A percentile compares a stretch with the other conserved stretches of the same genome.
Conservation (phyloP, 2,113 vertebrate genomes). For the Cyphomyrus plagiostoma region DNA sequence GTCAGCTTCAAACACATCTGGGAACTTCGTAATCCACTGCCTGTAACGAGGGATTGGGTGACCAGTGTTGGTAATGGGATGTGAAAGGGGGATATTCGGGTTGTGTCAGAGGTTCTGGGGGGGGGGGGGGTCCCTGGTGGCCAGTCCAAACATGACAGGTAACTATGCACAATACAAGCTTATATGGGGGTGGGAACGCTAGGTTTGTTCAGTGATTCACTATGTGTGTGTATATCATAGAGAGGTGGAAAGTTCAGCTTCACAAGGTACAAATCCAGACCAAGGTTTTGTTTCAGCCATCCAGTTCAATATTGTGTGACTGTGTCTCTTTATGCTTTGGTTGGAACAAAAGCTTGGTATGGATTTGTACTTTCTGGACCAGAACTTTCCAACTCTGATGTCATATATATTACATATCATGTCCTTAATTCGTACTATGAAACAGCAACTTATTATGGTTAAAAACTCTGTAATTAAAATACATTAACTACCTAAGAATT, state of each 20-base stretch:
- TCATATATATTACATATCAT: neutral
- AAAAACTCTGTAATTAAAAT: neutral
- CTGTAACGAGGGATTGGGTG: constrained; percentile 42
- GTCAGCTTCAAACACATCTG: constrained; percentile 67
- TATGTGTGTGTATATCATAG: neutral
- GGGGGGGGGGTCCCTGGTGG: neutral
- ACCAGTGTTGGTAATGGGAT: neutral
- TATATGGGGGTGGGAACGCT: neutral
- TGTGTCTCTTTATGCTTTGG: neutral
- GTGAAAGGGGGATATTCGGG: neutral
- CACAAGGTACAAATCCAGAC: no score
- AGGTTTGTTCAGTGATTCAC: neutral
- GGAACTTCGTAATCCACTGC: constrained; percentile 75
- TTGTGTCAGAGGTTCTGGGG: neutral
- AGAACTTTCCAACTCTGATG: neutral
- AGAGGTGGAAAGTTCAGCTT: neutral
- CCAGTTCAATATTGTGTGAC: neutral
- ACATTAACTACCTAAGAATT: neutral
- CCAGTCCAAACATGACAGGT: neutral
- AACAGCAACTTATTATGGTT: neutral
- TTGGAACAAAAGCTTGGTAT: neutral
- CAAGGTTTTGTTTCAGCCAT: no score
- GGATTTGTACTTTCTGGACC: neutral
- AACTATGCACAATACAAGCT: no score
- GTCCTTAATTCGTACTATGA: neutral